phyloP scores from a whole-genome alignment of 2,113 vertebrate species.

The Heterotis niloticus region DNA sequence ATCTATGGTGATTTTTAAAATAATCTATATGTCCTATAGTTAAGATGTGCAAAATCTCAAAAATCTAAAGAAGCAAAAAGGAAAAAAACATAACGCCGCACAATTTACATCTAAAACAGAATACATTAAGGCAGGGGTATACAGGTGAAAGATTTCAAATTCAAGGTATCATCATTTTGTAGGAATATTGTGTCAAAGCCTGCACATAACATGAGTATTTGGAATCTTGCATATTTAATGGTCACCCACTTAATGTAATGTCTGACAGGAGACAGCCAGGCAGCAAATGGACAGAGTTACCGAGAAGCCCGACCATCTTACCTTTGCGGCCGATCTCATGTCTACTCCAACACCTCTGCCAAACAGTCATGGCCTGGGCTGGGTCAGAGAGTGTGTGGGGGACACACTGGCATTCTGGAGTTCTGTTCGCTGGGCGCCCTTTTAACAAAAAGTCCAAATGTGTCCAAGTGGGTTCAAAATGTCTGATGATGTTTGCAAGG shows the following conservation, averaged over 20 bases:
- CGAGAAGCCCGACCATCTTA: neutral
- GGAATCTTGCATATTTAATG: conserved; percentile 12
- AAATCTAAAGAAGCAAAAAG: neutral
- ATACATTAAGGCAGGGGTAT: too few relatives aligned
- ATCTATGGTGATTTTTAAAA: too few relatives aligned
- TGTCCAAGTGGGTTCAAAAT: neutral
- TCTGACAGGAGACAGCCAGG: neutral
- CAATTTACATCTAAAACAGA: neutral
- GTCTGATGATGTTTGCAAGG: neutral
- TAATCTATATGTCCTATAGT: too few relatives aligned
- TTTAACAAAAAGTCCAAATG: neutral
- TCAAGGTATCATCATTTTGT: neutral
- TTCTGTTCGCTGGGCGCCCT: neutral
- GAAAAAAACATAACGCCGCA: neutral
- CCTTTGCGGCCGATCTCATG: conserved; percentile 1
- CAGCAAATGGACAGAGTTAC: neutral
- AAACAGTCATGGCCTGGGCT: neutral
- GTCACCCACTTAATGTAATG: neutral
- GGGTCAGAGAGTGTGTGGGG: neutral
- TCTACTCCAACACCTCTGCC: neutral
- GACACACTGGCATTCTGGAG: neutral
- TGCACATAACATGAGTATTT: neutral
- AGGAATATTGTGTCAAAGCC: neutral
- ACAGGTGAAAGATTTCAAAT: neutral
- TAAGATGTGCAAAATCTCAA: neutral